Evolutionary conservation across 2,888 invertebrate species (phyloP).

Genomic region (Luffia ferchaultella): DNA sequence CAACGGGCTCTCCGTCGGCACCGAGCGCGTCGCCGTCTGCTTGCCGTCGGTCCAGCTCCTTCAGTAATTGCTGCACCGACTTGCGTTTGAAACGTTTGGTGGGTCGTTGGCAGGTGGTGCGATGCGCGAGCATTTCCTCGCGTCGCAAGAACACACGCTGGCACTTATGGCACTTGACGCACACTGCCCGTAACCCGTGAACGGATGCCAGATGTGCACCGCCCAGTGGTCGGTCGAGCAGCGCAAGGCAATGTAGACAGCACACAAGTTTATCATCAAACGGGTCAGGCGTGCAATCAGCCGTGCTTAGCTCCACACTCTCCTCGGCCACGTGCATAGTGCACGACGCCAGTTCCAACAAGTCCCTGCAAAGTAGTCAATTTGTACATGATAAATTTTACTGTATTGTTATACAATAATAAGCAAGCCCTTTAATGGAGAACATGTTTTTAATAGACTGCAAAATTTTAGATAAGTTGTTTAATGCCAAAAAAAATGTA

Average conservation of each 20-base stretch:
- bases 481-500: no score
- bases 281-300: constrained; percentile 19
- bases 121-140: constrained; percentile 15
- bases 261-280: constrained; percentile 10
- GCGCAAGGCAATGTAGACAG: constrained; percentile 2
- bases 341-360: constrained; percentile 24
- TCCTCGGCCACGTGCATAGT: constrained; percentile 22
- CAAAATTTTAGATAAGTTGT: no score
- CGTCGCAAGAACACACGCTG: constrained; percentile 19
- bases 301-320: constrained; percentile 24
- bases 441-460: no score
- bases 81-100: constrained; percentile 17
- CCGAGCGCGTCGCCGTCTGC: constrained; percentile 20
- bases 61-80: constrained; percentile 3
- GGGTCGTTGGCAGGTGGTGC: constrained; percentile 19
- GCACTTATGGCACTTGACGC: constrained; percentile 25
- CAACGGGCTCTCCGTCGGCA: constrained; percentile 13
- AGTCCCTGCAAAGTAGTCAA: constrained; percentile 22
- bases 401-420: no score
- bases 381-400: background rate
- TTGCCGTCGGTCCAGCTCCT: constrained; percentile 16
- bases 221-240: background rate
- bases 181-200: constrained; percentile 23
- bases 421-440: no score
- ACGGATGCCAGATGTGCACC: constrained; percentile 22